Evolutionary conservation across 1,140 invertebrate genomes (phyloP).

Genomic region (Agrilus planipennis): DNA sequence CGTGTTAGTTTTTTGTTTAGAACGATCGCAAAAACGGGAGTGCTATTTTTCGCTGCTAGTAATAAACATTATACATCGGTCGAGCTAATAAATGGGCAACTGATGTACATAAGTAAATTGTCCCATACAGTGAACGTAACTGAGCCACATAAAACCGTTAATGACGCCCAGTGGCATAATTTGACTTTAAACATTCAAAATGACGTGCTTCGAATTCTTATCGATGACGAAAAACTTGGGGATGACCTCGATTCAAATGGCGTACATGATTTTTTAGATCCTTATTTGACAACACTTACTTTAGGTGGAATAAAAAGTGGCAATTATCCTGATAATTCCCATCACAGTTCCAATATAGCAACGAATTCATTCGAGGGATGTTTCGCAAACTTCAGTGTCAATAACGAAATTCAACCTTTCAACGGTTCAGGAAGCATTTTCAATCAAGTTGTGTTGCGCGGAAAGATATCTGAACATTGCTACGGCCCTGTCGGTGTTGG

Average conservation of each 20-base stretch:
- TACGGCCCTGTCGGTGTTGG: slow-evolving; percentile 58
- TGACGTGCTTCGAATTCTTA: slow-evolving; percentile 53
- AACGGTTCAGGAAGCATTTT: slow-evolving; percentile 76
- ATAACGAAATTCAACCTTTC: slow-evolving; percentile 79
- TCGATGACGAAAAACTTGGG: slow-evolving; percentile 59
- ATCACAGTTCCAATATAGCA: slow-evolving; percentile 39
- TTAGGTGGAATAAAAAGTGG: slow-evolving; percentile 58
- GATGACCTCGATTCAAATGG: slow-evolving; percentile 74
- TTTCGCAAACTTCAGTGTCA: slow-evolving; percentile 77
- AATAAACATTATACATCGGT: slow-evolving; percentile 79
- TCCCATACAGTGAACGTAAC: slow-evolving; percentile 73
- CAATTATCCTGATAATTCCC: slow-evolving; percentile 37
- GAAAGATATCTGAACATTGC: slow-evolving; percentile 57
- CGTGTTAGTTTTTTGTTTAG: slow-evolving; percentile 69
- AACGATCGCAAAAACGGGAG: slow-evolving; percentile 60
- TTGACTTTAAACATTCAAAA: slow-evolving; percentile 56
- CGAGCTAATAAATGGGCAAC: slow-evolving; percentile 56
- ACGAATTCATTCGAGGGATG: slow-evolving; percentile 71
- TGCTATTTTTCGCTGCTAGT: slow-evolving; percentile 71
- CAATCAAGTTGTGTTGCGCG: slow-evolving; percentile 49
- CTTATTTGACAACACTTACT: slow-evolving; percentile 67
- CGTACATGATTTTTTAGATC: slow-evolving; percentile 84
- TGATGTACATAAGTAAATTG: slow-evolving; percentile 64
- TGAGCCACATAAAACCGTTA: slow-evolving; percentile 40
- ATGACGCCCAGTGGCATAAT: slow-evolving; percentile 81